Evolutionary conservation across 2,888 invertebrate genomes (phyloP).

Genomic region (Mesorhabditis sp.): DNA sequence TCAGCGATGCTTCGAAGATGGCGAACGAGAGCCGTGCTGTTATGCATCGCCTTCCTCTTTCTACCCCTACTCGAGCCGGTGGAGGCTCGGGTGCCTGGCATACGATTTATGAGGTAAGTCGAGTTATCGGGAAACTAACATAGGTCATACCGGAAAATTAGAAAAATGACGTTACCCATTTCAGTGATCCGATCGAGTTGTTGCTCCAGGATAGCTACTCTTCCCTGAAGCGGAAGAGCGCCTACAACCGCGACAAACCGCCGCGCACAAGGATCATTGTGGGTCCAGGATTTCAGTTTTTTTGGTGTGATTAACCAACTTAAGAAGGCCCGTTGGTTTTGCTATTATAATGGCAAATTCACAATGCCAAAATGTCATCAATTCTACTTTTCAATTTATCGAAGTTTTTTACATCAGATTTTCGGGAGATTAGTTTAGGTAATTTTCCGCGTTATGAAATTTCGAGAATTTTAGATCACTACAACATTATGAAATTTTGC

Average conservation of each 20-base stretch:
- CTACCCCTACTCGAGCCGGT: not conserved
- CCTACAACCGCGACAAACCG: conserved; percentile 2
- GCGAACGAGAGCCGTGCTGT: not conserved
- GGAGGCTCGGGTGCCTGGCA: not conserved
- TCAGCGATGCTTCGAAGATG: not conserved
- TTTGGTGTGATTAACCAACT: too few species aligned
- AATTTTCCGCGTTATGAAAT: too few species aligned
- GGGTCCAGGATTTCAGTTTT: not conserved
- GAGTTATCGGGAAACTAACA: not conserved
- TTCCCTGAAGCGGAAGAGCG: conserved; percentile 25
- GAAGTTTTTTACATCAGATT: too few species aligned
- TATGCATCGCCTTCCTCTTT: not conserved
- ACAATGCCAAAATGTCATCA: too few species aligned
- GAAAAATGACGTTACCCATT: not conserved
- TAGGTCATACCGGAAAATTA: too few species aligned
- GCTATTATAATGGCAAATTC: too few species aligned
- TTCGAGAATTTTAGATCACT: too few species aligned
- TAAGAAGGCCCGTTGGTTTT: too few species aligned
- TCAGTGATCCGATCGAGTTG: conserved; percentile 32
- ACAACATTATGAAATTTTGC: too few species aligned
- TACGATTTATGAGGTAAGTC: not conserved
- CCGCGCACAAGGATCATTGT: not conserved
- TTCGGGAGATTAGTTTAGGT: too few species aligned
- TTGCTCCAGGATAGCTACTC: conserved; percentile 35
- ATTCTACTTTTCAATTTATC: too few species aligned